Conservation (phyloP, 1,140 invertebrate species). For the Drosophila pachea region DNA sequence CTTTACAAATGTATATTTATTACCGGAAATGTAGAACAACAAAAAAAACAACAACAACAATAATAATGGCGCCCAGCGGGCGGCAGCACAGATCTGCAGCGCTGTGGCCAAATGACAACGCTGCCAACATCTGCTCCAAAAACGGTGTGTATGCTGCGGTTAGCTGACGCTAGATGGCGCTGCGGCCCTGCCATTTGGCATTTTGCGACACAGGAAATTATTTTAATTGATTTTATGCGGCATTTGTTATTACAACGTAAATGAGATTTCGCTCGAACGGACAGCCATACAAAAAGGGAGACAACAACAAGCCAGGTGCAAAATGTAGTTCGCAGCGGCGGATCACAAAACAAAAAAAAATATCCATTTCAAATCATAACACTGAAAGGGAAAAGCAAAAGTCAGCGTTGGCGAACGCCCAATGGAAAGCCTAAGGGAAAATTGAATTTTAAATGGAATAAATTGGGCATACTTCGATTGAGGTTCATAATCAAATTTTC, state of each 20-base stretch:
- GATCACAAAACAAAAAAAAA: constrained; percentile 1
- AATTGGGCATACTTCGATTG: background rate
- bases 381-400: constrained; percentile 1
- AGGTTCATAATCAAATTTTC: background rate
- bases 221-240: constrained; percentile 71
- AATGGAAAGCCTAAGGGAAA: too few relatives aligned
- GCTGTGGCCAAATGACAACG: constrained; percentile 53
- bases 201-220: constrained; percentile 58
- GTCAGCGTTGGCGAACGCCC: background rate
- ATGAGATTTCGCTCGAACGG: constrained; percentile 48
- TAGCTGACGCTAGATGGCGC: constrained; percentile 22
- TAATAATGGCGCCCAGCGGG: constrained; percentile 23
- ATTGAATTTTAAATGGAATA: background rate
- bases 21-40: constrained; percentile 73
- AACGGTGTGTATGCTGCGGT: constrained; percentile 38
- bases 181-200: constrained; percentile 36
- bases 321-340: too few relatives aligned
- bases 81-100: background rate
- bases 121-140: constrained; percentile 58
- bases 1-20: constrained; percentile 75
- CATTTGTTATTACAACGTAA: constrained; percentile 67
- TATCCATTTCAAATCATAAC: constrained; percentile 22
- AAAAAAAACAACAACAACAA: constrained; percentile 52
- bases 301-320: constrained; percentile 11
- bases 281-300: constrained; percentile 1